Percentiles rank a stretch among this genome's conserved stretches.
Conservation (phyloP, 1,140 invertebrate genomes). For the Dryas iulia region DNA sequence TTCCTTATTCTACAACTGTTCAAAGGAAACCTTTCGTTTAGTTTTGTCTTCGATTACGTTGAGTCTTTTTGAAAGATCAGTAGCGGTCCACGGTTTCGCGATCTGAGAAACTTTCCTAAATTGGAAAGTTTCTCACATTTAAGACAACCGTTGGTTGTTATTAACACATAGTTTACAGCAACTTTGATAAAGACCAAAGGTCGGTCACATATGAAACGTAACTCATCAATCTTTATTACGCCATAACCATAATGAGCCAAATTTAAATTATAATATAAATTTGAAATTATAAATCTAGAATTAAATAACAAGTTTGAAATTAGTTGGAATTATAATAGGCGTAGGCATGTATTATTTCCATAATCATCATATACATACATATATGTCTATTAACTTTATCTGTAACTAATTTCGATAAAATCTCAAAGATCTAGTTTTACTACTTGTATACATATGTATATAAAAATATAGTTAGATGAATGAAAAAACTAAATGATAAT, state of each 20-base stretch:
- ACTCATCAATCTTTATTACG: neutral
- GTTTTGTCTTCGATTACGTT: conserved; percentile 49
- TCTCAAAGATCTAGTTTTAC: no score
- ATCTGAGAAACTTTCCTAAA: neutral
- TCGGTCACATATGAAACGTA: neutral
- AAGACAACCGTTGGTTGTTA: neutral
- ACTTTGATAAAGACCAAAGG: neutral
- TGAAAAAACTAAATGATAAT: no score
- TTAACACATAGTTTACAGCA: neutral
- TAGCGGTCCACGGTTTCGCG: conserved; percentile 33
- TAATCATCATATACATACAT: neutral
- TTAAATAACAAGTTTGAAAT: neutral
- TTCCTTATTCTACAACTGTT: conserved; percentile 65
- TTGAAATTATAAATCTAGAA: neutral
- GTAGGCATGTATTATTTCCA: neutral
- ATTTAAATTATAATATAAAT: neutral
- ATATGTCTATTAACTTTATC: no score
- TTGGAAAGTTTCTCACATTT: neutral
- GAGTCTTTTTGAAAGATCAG: conserved; percentile 51
- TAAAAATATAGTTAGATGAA: no score
- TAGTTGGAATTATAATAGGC: neutral
- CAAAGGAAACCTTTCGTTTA: conserved; percentile 73
- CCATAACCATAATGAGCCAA: neutral
- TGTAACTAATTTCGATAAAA: no score
- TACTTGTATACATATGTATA: no score